Conservation (phyloP, 2,113 vertebrate species). For the Cyprinus carpio region DNA sequence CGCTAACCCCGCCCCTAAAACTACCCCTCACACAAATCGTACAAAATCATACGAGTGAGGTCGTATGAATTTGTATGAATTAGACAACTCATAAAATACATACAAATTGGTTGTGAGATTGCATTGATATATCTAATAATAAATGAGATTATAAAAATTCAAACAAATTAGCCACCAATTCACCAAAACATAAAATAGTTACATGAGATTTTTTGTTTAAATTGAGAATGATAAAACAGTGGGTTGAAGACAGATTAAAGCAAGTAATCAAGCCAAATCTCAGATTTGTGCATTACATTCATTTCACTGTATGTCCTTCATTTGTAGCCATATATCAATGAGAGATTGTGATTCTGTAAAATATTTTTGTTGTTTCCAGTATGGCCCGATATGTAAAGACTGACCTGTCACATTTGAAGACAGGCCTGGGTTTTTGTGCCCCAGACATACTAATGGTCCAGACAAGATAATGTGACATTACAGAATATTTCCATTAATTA, state of each 20-base stretch:
- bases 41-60: neutral
- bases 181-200: neutral
- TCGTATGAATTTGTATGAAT: neutral
- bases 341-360: neutral
- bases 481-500: slow-evolving; percentile 33
- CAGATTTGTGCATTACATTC: neutral
- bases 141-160: too few relatives aligned
- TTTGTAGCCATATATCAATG: neutral
- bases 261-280: neutral
- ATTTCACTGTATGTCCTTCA: neutral
- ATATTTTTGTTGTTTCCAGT: neutral
- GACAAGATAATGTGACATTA: slow-evolving; percentile 40
- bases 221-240: neutral
- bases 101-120: too few relatives aligned
- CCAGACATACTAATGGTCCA: slow-evolving; percentile 42
- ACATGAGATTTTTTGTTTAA: too few relatives aligned
- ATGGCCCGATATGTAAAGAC: slow-evolving; percentile 33
- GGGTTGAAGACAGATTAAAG: neutral
- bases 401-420: slow-evolving; percentile 34
- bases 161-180: neutral
- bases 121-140: too few relatives aligned
- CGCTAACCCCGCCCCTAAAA: too few relatives aligned
- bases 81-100: neutral
- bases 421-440: slow-evolving; percentile 23
- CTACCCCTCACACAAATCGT: too few relatives aligned